Base-by-base conservation (phyloP, 2,888 invertebrate species). In the Rhaphigaster nebulosa region DNA sequence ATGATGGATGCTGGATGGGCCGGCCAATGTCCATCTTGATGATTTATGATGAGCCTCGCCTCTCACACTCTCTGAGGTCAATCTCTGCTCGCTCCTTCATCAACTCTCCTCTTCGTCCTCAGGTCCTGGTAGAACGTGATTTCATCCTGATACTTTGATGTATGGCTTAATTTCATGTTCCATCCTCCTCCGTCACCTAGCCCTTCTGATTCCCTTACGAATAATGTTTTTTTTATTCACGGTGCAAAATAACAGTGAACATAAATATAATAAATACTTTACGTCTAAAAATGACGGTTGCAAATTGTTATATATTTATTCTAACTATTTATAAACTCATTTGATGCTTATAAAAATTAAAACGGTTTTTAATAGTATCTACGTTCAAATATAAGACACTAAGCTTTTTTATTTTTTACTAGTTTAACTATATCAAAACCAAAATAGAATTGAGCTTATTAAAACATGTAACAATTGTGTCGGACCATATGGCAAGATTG, bases 21-120 rank as follows among this genome's bases (percentile, higher is more conserved):
- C 45, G 45, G 84, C 84, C 84, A 84, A 84, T 84, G 84, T 84
- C 84, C 84, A 84, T 84, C 84, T 84, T 50, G 84, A 84, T 84
- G 84, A 84, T 84, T 84, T 84, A 84, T 84, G 84, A 50, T 45
- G 26, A 34, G 45, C n/a, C 84, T 41, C n/a, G 26, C 45, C 84
- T 84, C 84, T 84, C 84, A 84, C 84, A 84, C 84, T 84, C 84
- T 45, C 84, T 15, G 4, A 23, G 84, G 84, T 84, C 84, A 84
- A 50, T 50, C 45, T 45, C 70, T 76, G 70, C 70, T 76, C 38
- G 34, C 70, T 76, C 70, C 70, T 76, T 38, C 84, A n/a, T 80
- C 80, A 80, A 26, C 84, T 45, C 41, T 80, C 80, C 26, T 38
- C 41, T 41, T 26, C 41, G 23, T 80, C 45, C 45, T 50, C 26